Base-by-base conservation (phyloP, 2,888 invertebrate species). In the Cylindroiulus punctatus region DNA sequence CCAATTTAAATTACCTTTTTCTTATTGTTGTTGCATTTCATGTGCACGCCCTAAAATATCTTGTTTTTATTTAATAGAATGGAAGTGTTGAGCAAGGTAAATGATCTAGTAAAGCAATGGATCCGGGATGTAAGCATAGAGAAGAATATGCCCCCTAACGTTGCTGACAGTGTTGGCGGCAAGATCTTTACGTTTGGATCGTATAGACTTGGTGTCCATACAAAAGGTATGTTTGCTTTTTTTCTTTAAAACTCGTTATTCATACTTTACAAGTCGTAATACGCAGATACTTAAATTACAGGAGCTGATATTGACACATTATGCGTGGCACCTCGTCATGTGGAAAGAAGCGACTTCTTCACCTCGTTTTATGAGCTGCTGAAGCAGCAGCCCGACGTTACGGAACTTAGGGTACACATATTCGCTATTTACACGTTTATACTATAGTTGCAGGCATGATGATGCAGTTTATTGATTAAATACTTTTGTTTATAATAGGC, bases 141-240 rank as follows among this genome's bases (percentile, higher is more conserved):
- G 88, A 95, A 96, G 91, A 98, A 98, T 91, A 96, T 99, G 94
- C 98, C 99, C 8, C 94, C 95, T 87, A 95, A 94, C 89, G 94
- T 97, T 0, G 96, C 97, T 0, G 97, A 97, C 85, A 90, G 90
- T 42, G 96, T 98, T 87, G 98, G 99, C 32, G 99, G 99, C 4
- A 98, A 98, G 92, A 97, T 99, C 88, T 99, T 97, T 90, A 99
- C 99, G n/a, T 99, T 99, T 91, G 99, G 99, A 83, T 99, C 99
- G 86, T 99, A 99, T 91, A 90, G 93, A 85, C 93, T 94, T 26
- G 94, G 99, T 89, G 99, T 99, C 10, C 98, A 98, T 91, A 97
- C 97, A 89, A 95, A 96, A 92, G 99, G 99, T 91, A 88, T 87
- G 87, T 26, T 81, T 52, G 65, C 4, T 44, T 0, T 86, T 4